Base-by-base conservation (phyloP, 2,797 vertebrate species). In the Halcyon chelicuti region DNA sequence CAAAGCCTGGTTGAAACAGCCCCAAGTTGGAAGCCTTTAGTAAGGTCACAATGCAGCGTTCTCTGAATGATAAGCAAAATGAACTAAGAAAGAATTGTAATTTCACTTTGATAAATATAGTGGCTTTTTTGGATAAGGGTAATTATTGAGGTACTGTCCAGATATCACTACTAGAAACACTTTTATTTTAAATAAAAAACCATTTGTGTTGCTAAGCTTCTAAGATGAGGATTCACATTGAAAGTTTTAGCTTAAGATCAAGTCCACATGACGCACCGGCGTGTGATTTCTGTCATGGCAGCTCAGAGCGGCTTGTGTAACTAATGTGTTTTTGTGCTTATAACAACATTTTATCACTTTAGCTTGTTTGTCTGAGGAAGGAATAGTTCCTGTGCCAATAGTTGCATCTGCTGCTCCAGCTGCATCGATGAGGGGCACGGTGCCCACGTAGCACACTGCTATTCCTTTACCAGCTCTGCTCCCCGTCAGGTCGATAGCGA, bases 371-470 rank as follows among this genome's bases (percentile, higher is more conserved):
- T 95, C 58, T 94, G 95, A 63, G 93, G 78, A 74, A 77, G 87
- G 81, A 74, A 49, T 44, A 14, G 71, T 91, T 90, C 52, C 89
- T 5, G 46, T 95, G 94, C 95, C 94, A 95, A 44, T 63, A 92
- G 81, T 47, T 84, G 78, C 95, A 96, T 89, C 91, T 97, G 95
- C 89, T 86, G 91, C 93, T 79, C 68, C 94, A 95, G 93, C 95
- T 94, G 95, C 95, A 70, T 22, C 2, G 5, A 13, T 0, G 2
- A 89, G 96, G 87, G 94, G 93, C 95, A 94, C 44, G 0, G 78
- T 95, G 96, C 96, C 94, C 93, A 12, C 3, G 4, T 25, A n/a
- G 4, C 87, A 85, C 93, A 82, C 89, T 96, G 94, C 4, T n/a
- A 8, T 51, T 82, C 51, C 86, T 93, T 90, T 42, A 33, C 39